phyloP scores from a whole-genome alignment of 1,140 invertebrate genomes.

The Hormaphis cornu region DNA sequence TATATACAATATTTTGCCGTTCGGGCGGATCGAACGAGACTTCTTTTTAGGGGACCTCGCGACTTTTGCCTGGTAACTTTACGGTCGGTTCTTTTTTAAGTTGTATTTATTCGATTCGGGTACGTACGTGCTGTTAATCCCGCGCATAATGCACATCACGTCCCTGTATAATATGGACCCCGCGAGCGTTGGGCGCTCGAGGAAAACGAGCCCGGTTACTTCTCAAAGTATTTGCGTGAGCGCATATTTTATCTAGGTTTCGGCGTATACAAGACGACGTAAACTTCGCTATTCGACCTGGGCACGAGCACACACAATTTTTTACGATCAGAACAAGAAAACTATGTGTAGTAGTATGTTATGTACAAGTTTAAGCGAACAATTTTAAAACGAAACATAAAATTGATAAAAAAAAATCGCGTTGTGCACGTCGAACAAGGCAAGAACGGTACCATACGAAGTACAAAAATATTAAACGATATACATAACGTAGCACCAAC shows the following conservation, averaged over 20 bases:
- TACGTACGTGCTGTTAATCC: constrained; percentile 23
- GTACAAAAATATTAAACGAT: too few relatives aligned
- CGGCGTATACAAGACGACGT: neutral
- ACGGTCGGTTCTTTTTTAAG: constrained; percentile 22
- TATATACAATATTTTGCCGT: neutral
- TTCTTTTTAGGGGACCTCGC: neutral
- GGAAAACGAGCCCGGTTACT: constrained; percentile 18
- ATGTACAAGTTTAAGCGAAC: too few relatives aligned
- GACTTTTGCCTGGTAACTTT: constrained; percentile 11
- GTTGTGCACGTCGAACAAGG: too few relatives aligned
- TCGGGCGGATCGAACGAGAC: neutral
- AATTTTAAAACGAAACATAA: too few relatives aligned
- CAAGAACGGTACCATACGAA: too few relatives aligned
- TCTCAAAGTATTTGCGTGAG: constrained; percentile 22
- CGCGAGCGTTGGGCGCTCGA: constrained; percentile 1
- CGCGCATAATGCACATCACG: constrained; percentile 11
- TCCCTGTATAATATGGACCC: neutral
- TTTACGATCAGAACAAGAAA: too few relatives aligned
- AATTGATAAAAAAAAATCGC: too few relatives aligned
- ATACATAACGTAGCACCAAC: too few relatives aligned
- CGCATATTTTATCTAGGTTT: neutral
- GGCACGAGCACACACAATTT: neutral
- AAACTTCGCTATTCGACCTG: neutral
- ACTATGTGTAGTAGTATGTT: too few relatives aligned
- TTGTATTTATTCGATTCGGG: constrained; percentile 24